A percentile compares a stretch with the other conserved stretches of the same genome.
Evolutionary conservation across 2,888 invertebrate species (phyloP).

Genomic region (Micropterix aruncella): DNA sequence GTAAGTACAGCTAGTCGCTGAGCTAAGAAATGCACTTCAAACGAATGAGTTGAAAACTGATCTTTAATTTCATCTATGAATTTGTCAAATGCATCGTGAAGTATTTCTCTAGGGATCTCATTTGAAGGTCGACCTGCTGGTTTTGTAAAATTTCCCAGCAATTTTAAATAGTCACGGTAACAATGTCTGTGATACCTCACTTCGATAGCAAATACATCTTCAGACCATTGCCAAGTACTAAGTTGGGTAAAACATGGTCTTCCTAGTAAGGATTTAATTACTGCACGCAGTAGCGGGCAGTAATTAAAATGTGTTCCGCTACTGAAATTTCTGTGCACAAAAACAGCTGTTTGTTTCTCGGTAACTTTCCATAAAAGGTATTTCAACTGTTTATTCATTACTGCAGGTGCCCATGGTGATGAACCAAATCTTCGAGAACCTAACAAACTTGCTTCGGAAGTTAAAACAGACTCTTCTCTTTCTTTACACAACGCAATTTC

Average conservation of each 20-base stretch:
- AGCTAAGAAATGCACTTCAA: slow-evolving; percentile 12
- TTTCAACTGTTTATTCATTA: slow-evolving; percentile 9
- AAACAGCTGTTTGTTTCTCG: slow-evolving; percentile 11
- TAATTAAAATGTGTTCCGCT: slow-evolving; percentile 12
- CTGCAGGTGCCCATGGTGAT: slow-evolving; percentile 9
- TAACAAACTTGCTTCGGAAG: slow-evolving; percentile 6
- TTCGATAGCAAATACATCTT: slow-evolving; percentile 15
- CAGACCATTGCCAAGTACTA: slow-evolving; percentile 14
- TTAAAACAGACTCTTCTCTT: slow-evolving; percentile 5
- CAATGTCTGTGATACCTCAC: slow-evolving; percentile 14
- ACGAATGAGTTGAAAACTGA: slow-evolving; percentile 10
- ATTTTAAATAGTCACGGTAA: slow-evolving; percentile 14
- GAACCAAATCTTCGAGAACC: slow-evolving; percentile 6
- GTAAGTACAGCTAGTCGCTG: slow-evolving; percentile 11
- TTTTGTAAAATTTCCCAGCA: slow-evolving; percentile 9
- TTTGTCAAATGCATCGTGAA: slow-evolving; percentile 12
- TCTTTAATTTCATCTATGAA: slow-evolving; percentile 14
- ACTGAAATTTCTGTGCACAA: slow-evolving; percentile 14
- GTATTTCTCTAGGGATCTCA: slow-evolving; percentile 12
- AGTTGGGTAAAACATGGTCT: slow-evolving; percentile 13
- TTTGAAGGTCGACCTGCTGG: slow-evolving; percentile 11
- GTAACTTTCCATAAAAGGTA: slow-evolving; percentile 11
- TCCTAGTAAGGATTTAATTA: no score
- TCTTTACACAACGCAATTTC: slow-evolving; percentile 10
- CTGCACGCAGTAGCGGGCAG: no score